phyloP scores from a whole-genome alignment of 2,113 vertebrate genomes.

The Dromaius novaehollandiae region DNA sequence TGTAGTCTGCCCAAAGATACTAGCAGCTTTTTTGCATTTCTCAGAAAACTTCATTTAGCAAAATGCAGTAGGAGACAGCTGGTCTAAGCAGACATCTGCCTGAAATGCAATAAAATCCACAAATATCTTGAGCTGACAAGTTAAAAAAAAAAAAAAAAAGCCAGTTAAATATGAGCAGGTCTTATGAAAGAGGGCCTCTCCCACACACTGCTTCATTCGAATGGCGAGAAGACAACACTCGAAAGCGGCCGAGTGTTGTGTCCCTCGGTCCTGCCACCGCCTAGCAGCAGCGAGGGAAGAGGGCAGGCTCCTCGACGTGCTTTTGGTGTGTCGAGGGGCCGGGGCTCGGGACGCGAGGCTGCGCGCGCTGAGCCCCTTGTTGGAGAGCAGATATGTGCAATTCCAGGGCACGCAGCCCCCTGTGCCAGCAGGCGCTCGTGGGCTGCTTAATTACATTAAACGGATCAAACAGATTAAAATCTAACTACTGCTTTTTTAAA shows the following conservation, averaged over 20 bases:
- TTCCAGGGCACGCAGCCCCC: fast-evolving
- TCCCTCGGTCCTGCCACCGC: neutral
- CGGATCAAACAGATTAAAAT: neutral
- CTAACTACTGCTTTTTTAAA: neutral
- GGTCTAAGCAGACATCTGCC: neutral
- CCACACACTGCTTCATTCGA: neutral
- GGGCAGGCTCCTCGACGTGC: neutral
- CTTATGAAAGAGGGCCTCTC: neutral
- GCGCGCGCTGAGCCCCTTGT: neutral
- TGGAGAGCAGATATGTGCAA: neutral
- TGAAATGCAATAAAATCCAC: neutral
- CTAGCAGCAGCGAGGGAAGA: neutral
- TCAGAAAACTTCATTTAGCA: neutral
- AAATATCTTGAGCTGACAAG: neutral
- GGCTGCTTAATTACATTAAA: neutral
- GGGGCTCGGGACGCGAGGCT: neutral
- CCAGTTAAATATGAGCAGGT: neutral
- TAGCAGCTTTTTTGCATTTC: neutral
- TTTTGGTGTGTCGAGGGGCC: neutral
- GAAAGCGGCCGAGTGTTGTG: fast-evolving
- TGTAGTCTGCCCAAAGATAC: neutral
- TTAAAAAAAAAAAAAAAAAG: neutral
- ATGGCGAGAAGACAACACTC: neutral
- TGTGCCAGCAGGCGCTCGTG: neutral
- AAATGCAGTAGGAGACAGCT: neutral